Percentiles rank a stretch among this genome's conserved stretches.
phyloP scores from a whole-genome alignment of 2,113 vertebrate species.

The Anser cygnoides region DNA sequence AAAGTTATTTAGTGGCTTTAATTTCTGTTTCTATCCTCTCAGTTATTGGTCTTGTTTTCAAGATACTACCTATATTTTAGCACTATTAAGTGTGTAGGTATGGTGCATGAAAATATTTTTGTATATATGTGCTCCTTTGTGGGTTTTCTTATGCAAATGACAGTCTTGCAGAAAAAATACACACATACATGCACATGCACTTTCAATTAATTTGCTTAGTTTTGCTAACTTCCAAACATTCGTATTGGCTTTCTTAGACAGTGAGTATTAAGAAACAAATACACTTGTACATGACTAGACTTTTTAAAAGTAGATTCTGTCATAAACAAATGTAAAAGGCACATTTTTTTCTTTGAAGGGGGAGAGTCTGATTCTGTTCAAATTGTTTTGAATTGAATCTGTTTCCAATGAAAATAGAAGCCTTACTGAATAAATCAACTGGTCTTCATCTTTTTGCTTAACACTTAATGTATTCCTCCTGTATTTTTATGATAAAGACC shows the following conservation, averaged over 20 bases:
- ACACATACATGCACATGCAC: not conserved
- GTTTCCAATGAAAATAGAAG: not conserved
- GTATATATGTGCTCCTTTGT: not conserved
- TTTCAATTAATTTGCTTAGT: not conserved
- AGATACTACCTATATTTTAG: not conserved
- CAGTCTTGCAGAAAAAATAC: not conserved
- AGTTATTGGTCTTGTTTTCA: not conserved
- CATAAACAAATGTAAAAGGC: not conserved
- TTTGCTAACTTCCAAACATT: not conserved
- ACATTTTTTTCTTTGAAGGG: not conserved
- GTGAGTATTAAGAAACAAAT: not conserved
- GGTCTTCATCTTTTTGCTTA: constrained; percentile 10
- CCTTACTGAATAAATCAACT: constrained; percentile 1
- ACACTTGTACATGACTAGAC: not conserved
- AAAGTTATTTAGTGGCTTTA: not conserved
- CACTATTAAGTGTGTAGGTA: not conserved
- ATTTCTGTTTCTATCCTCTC: not conserved
- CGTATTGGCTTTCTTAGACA: not conserved
- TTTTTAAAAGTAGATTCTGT: not conserved
- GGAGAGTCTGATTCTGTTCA: not conserved
- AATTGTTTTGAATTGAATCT: not conserved
- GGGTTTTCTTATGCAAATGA: not conserved
- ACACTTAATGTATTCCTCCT: constrained; percentile 48
- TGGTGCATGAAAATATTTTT: not conserved
- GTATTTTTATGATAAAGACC: constrained; percentile 63